Evolutionary conservation across 23 tunicate species (phyloP).

Genomic region (Halocynthia roretzi): DNA sequence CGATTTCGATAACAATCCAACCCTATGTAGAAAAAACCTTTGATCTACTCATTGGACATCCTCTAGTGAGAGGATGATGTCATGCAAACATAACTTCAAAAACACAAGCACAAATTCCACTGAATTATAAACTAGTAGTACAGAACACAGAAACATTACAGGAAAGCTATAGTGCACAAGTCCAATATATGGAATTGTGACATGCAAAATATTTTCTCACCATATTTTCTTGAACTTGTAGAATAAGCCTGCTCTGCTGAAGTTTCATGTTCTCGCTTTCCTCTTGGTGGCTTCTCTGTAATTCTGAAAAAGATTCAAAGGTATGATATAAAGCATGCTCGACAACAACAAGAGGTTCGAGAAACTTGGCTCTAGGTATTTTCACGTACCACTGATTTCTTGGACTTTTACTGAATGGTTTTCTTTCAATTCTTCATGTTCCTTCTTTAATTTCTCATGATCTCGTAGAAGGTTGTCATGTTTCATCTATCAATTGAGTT

Average conservation of each 20-base stretch:
- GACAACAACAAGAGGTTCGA: neutral
- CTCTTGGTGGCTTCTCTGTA: neutral
- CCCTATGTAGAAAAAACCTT: too few relatives aligned
- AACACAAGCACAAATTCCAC: too few relatives aligned
- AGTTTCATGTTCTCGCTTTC: conserved; percentile 4
- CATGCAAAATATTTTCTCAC: neutral
- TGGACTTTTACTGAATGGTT: conserved; percentile 1
- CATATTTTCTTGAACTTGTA: neutral
- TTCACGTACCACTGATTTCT: neutral
- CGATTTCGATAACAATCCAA: too few relatives aligned
- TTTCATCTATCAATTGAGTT: neutral
- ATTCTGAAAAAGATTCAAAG: neutral
- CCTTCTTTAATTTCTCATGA: conserved; percentile 9
- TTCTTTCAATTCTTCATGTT: neutral
- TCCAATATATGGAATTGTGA: too few relatives aligned
- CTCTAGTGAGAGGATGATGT: too few relatives aligned
- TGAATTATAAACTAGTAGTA: too few relatives aligned
- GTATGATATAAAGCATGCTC: too few relatives aligned
- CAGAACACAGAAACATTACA: too few relatives aligned
- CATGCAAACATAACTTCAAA: too few relatives aligned
- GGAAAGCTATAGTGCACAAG: too few relatives aligned
- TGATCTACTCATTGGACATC: too few relatives aligned
- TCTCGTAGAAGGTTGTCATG: conserved; percentile 2
- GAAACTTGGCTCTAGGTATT: neutral
- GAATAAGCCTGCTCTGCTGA: neutral